Evolutionary conservation across 2,113 vertebrate genomes (phyloP).

Genomic region (Notarius quadriscutis): DNA sequence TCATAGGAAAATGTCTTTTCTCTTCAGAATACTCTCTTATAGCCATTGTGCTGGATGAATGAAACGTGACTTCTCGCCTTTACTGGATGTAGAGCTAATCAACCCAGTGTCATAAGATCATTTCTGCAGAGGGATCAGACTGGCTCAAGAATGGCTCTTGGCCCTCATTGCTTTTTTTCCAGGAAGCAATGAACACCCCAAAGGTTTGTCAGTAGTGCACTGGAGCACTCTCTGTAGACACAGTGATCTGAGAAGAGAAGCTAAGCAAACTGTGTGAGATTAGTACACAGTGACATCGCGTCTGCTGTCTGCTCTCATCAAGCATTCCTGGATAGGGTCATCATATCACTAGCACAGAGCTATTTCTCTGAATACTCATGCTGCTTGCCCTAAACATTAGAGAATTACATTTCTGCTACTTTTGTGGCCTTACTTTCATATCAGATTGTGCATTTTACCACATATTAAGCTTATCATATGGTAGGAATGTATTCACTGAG

Average conservation of each 20-base stretch:
- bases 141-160: constrained; percentile 9
- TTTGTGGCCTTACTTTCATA: constrained; percentile 29
- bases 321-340: constrained; percentile 37
- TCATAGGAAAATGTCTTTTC: constrained; percentile 24
- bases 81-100: constrained; percentile 41
- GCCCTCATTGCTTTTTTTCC: neutral
- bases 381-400: constrained; percentile 14
- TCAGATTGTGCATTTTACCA: constrained; percentile 17
- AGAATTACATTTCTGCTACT: neutral
- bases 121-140: constrained; percentile 16
- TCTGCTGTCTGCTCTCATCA: constrained; percentile 32
- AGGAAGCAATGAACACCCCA: neutral
- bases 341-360: constrained; percentile 26
- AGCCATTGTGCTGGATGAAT: constrained; percentile 36
- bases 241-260: constrained; percentile 33
- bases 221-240: constrained; percentile 25
- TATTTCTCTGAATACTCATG: constrained; percentile 34
- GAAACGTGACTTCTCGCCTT: constrained; percentile 41
- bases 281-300: constrained; percentile 19
- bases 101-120: constrained; percentile 14
- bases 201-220: neutral
- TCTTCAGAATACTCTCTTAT: constrained; percentile 18
- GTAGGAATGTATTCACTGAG: neutral
- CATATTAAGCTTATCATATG: neutral
- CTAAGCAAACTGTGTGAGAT: constrained; percentile 48